Evolutionary conservation across 2,888 invertebrate genomes (phyloP).

Genomic region (Tipula confusa): DNA sequence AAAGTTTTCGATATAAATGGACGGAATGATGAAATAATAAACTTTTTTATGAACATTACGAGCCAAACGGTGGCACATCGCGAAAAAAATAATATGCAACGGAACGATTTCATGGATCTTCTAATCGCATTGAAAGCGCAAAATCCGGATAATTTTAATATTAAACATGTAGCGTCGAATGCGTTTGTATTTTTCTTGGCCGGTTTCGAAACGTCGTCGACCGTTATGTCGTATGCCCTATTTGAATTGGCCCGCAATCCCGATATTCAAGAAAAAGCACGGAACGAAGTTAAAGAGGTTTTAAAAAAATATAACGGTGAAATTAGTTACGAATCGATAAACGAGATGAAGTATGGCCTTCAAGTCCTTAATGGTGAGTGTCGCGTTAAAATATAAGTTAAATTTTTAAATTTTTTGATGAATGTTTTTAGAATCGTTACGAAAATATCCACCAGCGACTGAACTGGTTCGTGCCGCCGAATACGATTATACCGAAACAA

Average conservation of each 20-base stretch:
- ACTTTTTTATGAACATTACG: slow-evolving; percentile 53
- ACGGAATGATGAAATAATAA: slow-evolving; percentile 40
- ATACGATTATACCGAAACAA: slow-evolving; percentile 36
- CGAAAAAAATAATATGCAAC: slow-evolving; percentile 49
- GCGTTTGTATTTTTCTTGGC: slow-evolving; percentile 51
- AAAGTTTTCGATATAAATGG: slow-evolving; percentile 38
- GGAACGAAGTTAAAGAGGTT: slow-evolving; percentile 45
- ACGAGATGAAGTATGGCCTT: slow-evolving; percentile 48
- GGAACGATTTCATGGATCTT: slow-evolving; percentile 55
- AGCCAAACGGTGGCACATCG: slow-evolving; percentile 51
- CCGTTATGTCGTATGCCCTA: slow-evolving; percentile 47
- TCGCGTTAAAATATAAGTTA: background rate
- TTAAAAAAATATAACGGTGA: slow-evolving; percentile 42
- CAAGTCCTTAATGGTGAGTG: slow-evolving; percentile 45
- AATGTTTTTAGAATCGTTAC: slow-evolving; percentile 36
- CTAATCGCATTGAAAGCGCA: slow-evolving; percentile 41
- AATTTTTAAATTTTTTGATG: too few relatives aligned
- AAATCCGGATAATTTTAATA: background rate
- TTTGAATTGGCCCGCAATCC: slow-evolving; percentile 50
- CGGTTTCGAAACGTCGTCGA: slow-evolving; percentile 51
- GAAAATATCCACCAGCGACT: slow-evolving; percentile 34
- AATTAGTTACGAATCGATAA: slow-evolving; percentile 46
- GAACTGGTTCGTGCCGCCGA: slow-evolving; percentile 32
- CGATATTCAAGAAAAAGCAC: slow-evolving; percentile 45
- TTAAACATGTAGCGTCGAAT: slow-evolving; percentile 45